phyloP scores from a whole-genome alignment of 2,797 vertebrate genomes.

The Propithecus deckenii region DNA sequence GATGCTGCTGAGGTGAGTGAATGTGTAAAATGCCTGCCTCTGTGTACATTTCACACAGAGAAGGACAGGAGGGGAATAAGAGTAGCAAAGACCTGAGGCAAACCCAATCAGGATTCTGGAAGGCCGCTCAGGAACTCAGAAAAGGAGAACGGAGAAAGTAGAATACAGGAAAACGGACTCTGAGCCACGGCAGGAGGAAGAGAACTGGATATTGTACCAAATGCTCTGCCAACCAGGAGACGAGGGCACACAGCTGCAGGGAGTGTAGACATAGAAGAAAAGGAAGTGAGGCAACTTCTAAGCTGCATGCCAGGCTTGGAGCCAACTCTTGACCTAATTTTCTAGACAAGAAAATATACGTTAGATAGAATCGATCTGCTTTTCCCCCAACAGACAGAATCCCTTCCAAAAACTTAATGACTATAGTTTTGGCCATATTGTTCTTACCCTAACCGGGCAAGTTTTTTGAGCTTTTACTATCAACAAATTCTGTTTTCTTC shows the following conservation, averaged over 20 bases:
- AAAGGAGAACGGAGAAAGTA: background rate
- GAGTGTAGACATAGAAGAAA: background rate
- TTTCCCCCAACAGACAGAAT: background rate
- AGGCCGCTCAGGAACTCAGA: background rate
- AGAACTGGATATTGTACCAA: background rate
- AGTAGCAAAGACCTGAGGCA: background rate
- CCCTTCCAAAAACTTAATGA: background rate
- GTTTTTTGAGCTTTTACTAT: background rate
- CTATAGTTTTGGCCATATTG: background rate
- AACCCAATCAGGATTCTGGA: background rate
- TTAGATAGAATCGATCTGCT: background rate
- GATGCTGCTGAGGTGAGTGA: background rate
- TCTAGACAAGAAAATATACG: background rate
- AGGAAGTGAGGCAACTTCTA: background rate
- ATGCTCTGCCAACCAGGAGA: background rate
- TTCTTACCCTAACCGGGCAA: background rate
- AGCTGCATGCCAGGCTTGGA: background rate
- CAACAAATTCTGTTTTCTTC: background rate
- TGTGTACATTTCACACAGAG: background rate
- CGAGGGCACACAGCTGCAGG: background rate
- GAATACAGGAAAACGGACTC: background rate
- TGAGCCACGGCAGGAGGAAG: background rate
- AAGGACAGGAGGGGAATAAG: background rate
- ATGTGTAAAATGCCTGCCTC: background rate
- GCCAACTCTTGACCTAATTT: background rate